Conservation (phyloP, 2,797 vertebrate genomes). For the Hozukius guyotensis region DNA sequence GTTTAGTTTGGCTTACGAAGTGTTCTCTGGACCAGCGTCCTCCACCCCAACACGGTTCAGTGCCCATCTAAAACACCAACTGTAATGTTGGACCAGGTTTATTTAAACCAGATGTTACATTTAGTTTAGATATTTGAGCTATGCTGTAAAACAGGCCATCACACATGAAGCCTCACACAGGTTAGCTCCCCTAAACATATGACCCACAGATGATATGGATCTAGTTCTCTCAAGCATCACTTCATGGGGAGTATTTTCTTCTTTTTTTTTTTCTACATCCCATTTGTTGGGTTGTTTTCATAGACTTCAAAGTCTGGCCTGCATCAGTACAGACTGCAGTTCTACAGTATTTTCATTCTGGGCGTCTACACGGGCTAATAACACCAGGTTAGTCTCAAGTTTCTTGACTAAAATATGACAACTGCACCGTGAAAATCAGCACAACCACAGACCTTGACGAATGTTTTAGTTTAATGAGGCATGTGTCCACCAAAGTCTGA, state of each 20-base stretch:
- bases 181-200: not conserved
- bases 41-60: not conserved
- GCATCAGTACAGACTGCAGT: not conserved
- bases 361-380: constrained; percentile 3
- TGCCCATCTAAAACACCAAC: constrained; percentile 8
- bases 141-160: constrained; percentile 30
- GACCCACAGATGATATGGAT: constrained; percentile 13
- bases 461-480: constrained; percentile 8
- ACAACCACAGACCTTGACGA: constrained; percentile 5
- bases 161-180: not conserved
- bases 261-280: not conserved
- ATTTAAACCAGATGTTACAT: constrained; percentile 56
- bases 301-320: not conserved
- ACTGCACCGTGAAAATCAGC: constrained; percentile 29
- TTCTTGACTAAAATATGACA: constrained; percentile 26
- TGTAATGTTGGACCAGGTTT: constrained; percentile 16
- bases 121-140: constrained; percentile 61
- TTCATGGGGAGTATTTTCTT: constrained; percentile 6
- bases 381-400: constrained; percentile 18
- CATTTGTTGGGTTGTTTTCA: not conserved
- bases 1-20: not conserved
- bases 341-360: constrained; percentile 3
- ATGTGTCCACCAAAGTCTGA: not conserved
- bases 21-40: not conserved
- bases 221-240: not conserved